phyloP scores from a whole-genome alignment of 1,140 invertebrate species.

The Ectropis grisescens region DNA sequence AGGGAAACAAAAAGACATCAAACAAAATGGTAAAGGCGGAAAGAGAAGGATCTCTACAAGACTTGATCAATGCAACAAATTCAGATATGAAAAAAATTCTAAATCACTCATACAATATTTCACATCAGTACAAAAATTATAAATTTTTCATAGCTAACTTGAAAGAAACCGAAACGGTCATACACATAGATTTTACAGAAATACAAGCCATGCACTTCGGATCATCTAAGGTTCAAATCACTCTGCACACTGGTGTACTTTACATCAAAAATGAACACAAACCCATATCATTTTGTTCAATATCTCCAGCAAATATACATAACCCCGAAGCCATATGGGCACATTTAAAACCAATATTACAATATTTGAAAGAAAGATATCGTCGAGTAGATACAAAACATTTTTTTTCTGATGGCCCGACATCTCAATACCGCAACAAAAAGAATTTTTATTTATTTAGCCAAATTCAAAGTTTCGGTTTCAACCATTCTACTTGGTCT shows the following conservation, averaged over 20 bases:
- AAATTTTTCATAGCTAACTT: background rate
- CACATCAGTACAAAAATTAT: constrained; percentile 2
- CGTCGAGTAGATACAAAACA: constrained; percentile 3
- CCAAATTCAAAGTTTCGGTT: background rate
- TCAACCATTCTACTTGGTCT: constrained; percentile 6
- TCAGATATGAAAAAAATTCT: constrained; percentile 3
- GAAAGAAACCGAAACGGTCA: constrained; percentile 2
- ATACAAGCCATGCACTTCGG: constrained; percentile 9
- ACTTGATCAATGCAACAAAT: background rate
- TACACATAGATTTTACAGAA: constrained; percentile 15
- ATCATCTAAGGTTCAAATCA: constrained; percentile 11
- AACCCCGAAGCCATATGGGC: constrained; percentile 12
- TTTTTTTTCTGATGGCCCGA: constrained; percentile 14
- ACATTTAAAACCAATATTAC: constrained; percentile 10
- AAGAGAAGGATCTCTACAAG: background rate
- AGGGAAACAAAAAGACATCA: background rate
- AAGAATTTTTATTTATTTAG: constrained; percentile 15
- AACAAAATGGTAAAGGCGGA: background rate
- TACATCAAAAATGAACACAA: constrained; percentile 1
- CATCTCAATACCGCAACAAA: constrained; percentile 12
- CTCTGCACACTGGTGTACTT: constrained; percentile 6
- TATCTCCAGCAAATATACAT: constrained; percentile 6
- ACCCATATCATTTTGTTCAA: constrained; percentile 3
- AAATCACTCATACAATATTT: too few relatives aligned
- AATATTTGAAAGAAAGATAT: constrained; percentile 5